These are phyloP conservation scores for Ferdinandea cuprea DNA, from an alignment of 2,888 invertebrate species.

Conservation along the genomic window DNA sequence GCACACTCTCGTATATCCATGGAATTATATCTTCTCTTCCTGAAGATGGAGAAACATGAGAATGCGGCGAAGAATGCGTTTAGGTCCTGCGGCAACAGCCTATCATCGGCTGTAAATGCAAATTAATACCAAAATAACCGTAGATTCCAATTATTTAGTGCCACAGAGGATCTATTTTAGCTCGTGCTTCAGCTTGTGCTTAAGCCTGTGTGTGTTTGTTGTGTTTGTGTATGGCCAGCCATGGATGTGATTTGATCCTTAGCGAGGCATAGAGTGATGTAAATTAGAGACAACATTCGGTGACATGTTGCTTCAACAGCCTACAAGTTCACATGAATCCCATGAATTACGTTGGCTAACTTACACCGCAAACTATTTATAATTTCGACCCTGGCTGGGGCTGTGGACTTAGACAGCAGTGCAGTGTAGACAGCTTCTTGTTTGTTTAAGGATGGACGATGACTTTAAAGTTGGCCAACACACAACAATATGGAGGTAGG, in stretches of 20 bases:
- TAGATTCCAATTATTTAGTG: slow-evolving; percentile 64
- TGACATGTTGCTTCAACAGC: slow-evolving; percentile 59
- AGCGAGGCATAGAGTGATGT: slow-evolving; percentile 11
- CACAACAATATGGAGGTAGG: slow-evolving; percentile 9
- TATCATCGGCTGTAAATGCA: slow-evolving; percentile 59
- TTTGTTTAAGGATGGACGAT: not conserved
- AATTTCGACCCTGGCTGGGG: not conserved
- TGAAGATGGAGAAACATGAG: not conserved
- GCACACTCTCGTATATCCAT: slow-evolving; percentile 35
- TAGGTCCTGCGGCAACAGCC: slow-evolving; percentile 34
- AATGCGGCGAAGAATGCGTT: slow-evolving; percentile 16
- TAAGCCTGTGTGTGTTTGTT: too few relatives aligned
- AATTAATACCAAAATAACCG: slow-evolving; percentile 65
- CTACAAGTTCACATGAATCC: slow-evolving; percentile 18
- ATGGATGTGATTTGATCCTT: slow-evolving; percentile 37
- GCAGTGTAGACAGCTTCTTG: not conserved
- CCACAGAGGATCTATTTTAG: slow-evolving; percentile 31
- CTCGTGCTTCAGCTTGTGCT: too few relatives aligned
- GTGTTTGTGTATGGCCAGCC: not conserved
- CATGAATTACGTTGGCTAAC: slow-evolving; percentile 15
- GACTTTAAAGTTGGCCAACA: slow-evolving; percentile 25
- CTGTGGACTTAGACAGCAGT: too few relatives aligned
- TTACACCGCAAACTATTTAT: slow-evolving; percentile 21
- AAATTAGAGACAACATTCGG: slow-evolving; percentile 46
- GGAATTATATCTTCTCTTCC: slow-evolving; percentile 49